phyloP scores from a whole-genome alignment of 2,888 invertebrate genomes.

The Chloromyia formosa region DNA sequence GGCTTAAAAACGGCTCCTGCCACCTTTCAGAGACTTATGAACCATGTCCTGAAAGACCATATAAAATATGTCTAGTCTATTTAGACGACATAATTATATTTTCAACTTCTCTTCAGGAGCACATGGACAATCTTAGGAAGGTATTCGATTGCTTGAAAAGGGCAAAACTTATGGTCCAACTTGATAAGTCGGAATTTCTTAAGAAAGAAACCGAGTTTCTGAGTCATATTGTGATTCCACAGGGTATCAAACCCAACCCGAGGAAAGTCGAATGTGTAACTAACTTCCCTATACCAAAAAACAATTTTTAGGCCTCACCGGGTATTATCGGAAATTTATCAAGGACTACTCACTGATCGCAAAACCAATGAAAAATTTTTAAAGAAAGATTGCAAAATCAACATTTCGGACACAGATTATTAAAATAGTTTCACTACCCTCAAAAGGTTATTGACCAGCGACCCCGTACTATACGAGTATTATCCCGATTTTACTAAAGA shows the following conservation, averaged over 20 bases:
- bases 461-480: constrained; percentile 34
- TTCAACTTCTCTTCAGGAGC: not conserved
- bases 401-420: no score
- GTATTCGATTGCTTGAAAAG: no score
- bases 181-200: no score
- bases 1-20: no score
- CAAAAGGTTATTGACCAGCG: constrained; percentile 29
- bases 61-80: constrained; percentile 13
- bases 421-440: constrained; percentile 36
- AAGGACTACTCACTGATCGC: constrained; percentile 1
- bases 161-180: no score
- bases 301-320: constrained; percentile 45
- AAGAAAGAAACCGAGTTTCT: constrained; percentile 48
- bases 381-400: constrained; percentile 44
- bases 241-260: constrained; percentile 52
- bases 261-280: constrained; percentile 46
- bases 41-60: not conserved
- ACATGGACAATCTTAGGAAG: not conserved
- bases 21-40: not conserved
- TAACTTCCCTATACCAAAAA: constrained; percentile 49
- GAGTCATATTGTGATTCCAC: constrained; percentile 53
- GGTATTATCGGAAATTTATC: constrained; percentile 52
- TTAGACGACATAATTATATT: constrained; percentile 16
- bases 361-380: constrained; percentile 38
- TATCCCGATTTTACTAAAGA: constrained; percentile 50